Percentiles rank a stretch among this genome's conserved stretches.
Evolutionary conservation across 2,888 invertebrate species (phyloP).

Genomic region (Apamea anceps): DNA sequence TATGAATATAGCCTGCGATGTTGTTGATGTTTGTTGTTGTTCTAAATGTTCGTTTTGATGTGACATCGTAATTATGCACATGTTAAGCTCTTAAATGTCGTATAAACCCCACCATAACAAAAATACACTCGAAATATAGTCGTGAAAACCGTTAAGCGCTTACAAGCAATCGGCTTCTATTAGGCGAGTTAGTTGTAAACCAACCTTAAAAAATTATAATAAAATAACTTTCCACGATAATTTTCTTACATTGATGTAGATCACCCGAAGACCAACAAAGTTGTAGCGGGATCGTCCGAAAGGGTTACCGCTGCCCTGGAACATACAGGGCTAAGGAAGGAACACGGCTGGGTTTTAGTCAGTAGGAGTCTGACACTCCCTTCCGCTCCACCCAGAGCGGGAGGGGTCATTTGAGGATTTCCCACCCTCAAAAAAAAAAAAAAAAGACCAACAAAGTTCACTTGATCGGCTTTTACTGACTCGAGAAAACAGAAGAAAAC

Average conservation of each 20-base stretch:
- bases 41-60: not conserved
- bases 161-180: not conserved
- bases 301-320: too few relatives aligned
- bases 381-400: too few relatives aligned
- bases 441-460: not conserved
- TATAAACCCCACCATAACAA: not conserved
- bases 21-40: too few relatives aligned
- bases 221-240: not conserved
- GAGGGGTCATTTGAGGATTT: too few relatives aligned
- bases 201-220: not conserved
- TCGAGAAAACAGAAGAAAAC: not conserved
- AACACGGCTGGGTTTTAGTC: too few relatives aligned
- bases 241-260: not conserved
- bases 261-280: not conserved
- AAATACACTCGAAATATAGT: not conserved
- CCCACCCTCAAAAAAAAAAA: too few relatives aligned
- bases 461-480: not conserved
- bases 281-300: too few relatives aligned
- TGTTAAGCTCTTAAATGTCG: not conserved
- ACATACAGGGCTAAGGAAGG: too few relatives aligned
- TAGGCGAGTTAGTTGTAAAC: not conserved
- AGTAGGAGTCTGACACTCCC: too few relatives aligned
- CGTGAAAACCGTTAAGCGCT: not conserved
- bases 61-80: conserved; percentile 1
- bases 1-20: not conserved